Base-by-base conservation (phyloP, 2,797 vertebrate genomes). In the Microctenopoma lineatum region DNA sequence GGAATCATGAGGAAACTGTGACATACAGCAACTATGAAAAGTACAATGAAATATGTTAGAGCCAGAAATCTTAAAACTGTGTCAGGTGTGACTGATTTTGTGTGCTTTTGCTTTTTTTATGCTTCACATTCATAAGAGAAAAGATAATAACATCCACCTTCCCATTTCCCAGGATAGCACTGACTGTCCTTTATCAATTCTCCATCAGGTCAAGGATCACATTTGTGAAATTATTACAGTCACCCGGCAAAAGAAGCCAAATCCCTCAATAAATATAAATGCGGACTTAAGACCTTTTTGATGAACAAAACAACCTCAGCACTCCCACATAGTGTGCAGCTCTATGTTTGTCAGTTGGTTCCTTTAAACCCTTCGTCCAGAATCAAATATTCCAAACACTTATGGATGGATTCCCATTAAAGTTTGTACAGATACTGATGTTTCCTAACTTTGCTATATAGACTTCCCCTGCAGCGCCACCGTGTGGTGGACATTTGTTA, bases 181-280 rank as follows among this genome's bases (percentile, higher is more conserved):
- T 7, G 7, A 60, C 18, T 50, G 3, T 39, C 39, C 32, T 52
- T 75, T 61, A 80, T 80, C 65, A 74, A 76, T 78, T 81, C 79
- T 75, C 70, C 38, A 29, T 83, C 50, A 59, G 55, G 51, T 66
- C 9, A 13, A 59, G 59, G 70, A 61, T 83, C 57, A 50, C n/a
- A 26, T 59, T 66, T 57, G 52, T 60, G 25, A 62, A 74, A 74
- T 80, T 66, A 89, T 80, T 70, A 69, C 63, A 76, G 57, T 63
- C 54, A 52, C 29, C 8, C 25, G 14, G 46, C 58, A 55, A 27
- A 79, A 81, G 55, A 80, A 76, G 66, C 42, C 27, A 63, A 86
- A 83, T 78, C 52, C 74, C 58, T 48, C 56, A 36, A 71, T 84
- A 77, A 77, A 87, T 83, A 80, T 76, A 75, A 61, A 80, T 56